Base-by-base conservation (phyloP, 2,888 invertebrate genomes). In the Cyclophora albipunctata region DNA sequence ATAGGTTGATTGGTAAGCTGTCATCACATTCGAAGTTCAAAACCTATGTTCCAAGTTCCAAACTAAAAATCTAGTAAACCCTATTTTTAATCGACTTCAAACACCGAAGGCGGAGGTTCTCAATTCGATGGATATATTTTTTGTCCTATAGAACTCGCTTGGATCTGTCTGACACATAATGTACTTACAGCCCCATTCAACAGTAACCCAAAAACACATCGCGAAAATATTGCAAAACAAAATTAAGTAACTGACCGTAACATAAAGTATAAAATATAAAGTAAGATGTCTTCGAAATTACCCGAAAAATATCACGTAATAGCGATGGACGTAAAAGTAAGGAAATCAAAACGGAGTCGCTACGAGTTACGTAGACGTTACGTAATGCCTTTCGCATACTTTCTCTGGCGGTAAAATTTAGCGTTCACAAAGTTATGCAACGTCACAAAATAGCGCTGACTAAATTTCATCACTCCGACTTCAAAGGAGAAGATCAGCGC, bases 371-470 rank as follows among this genome's bases (percentile, higher is more conserved):
- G 87, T 87, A 65, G 72, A 58, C 63, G 58, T 88, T 88, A 84
- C 82, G 81, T 87, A 87, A 87, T 78, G 72, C 84, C 88, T 88
- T 88, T 88, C 88, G 87, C 78, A 79, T 81, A 85, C 88, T 88
- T 88, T 88, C 88, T 86, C 88, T 84, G 86, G 80, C 85, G 82
- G 83, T 86, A 87, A 87, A 88, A 87, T 87, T 88, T 85, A 84
- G 87, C 85, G 81, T 83, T 78, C 78, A 72, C 69, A 34, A 43
- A 49, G 70, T 86, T 87, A 75, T 73, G 83, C 78, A 78, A 84
- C 70, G 62, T 65, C 73, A 78, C 80, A 78, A 86, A 88, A 87
- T 86, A 84, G 85, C 86, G 84, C 78, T 77, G 76, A 79, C 82
- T 78, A 81, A 85, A 85, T 88, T 88, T 88, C 87, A 85, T 82